Conservation (phyloP, 2,888 invertebrate genomes). For the Ectemnius continuus region DNA sequence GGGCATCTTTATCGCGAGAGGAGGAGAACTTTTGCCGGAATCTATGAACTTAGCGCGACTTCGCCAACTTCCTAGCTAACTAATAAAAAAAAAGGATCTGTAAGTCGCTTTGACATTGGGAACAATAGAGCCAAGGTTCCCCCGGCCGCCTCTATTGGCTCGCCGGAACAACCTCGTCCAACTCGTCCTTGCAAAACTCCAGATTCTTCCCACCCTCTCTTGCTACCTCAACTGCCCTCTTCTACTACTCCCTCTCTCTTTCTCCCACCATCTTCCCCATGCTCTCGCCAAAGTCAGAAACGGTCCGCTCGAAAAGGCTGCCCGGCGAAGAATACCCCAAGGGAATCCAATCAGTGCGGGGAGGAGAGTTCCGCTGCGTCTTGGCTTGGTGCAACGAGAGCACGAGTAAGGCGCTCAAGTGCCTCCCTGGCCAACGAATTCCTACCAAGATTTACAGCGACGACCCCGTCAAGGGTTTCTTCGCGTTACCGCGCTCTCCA, state of each 20-base stretch:
- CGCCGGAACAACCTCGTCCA: constrained; percentile 49
- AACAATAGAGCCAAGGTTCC: constrained; percentile 46
- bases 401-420: constrained; percentile 50
- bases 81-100: constrained; percentile 11
- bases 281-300: constrained; percentile 32
- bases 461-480: constrained; percentile 25
- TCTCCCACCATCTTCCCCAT: too few species aligned
- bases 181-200: constrained; percentile 10
- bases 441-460: constrained; percentile 49
- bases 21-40: constrained; percentile 5
- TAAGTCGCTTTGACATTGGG: constrained; percentile 50
- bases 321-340: constrained; percentile 42
- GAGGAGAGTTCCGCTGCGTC: constrained; percentile 41
- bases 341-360: constrained; percentile 60
- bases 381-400: constrained; percentile 34
- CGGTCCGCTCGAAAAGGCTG: constrained; percentile 46
- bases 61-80: constrained; percentile 8
- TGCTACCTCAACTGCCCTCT: too few species aligned
- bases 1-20: constrained; percentile 19
- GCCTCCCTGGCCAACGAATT: constrained; percentile 40
- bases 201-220: too few species aligned
- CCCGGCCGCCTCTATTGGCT: constrained; percentile 27
- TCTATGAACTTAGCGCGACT: constrained; percentile 27
- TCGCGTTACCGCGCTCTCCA: constrained; percentile 13
- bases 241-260: too few species aligned